Conservation (phyloP, 2,797 vertebrate species). For the Botia kubotai region DNA sequence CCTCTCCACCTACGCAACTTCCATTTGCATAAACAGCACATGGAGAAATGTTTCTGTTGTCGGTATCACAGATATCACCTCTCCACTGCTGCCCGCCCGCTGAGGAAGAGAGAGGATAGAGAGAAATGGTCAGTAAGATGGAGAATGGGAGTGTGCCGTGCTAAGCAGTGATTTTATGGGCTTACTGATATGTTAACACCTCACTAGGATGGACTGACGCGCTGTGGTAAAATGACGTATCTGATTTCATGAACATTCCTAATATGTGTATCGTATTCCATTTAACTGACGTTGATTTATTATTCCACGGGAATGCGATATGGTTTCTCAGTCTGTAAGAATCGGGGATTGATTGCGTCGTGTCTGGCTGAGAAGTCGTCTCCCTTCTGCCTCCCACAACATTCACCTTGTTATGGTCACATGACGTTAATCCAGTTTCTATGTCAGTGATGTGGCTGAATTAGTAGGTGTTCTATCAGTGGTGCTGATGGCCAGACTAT, state of each 20-base stretch:
- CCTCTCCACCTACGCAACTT: constrained; percentile 64
- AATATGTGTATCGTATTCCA: constrained; percentile 6
- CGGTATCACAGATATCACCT: constrained; percentile 59
- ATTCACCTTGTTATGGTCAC: constrained; percentile 40
- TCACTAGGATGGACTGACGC: constrained; percentile 6
- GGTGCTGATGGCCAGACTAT: constrained; percentile 38
- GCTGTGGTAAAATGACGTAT: constrained; percentile 6
- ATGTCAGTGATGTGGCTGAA: constrained; percentile 47
- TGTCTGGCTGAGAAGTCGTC: constrained; percentile 9
- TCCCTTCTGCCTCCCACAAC: constrained; percentile 29
- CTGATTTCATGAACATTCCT: neutral
- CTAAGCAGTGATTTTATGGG: constrained; percentile 3
- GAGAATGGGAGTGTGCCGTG: constrained; percentile 36
- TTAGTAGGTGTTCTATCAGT: constrained; percentile 44
- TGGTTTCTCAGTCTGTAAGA: neutral
- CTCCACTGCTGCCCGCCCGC: constrained; percentile 43
- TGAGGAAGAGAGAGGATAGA: constrained; percentile 34
- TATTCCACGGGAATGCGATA: neutral
- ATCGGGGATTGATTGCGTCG: neutral
- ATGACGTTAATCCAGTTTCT: constrained; percentile 41
- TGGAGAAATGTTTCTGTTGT: constrained; percentile 60
- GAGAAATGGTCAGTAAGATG: constrained; percentile 32
- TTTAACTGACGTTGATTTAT: constrained; percentile 11
- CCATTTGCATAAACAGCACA: constrained; percentile 68
- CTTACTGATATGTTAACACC: constrained; percentile 29